Conservation (phyloP, 2,888 invertebrate species). For the Aspidapion aeneum region DNA sequence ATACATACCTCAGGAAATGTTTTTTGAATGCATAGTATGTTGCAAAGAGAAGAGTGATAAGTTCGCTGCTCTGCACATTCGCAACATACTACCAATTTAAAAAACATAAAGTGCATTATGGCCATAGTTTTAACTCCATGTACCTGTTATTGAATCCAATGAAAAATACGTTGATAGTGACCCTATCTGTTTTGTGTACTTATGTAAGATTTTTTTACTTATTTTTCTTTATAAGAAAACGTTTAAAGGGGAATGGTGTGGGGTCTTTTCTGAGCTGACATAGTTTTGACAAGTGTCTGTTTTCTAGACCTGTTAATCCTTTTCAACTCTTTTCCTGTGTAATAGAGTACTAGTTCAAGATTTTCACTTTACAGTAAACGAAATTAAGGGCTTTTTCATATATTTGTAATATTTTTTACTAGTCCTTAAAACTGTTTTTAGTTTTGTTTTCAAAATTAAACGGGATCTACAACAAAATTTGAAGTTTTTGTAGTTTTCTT, state of each 20-base stretch:
- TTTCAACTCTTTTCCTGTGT: not conserved
- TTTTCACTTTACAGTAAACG: not conserved
- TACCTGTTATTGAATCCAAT: too few species aligned
- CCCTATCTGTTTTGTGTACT: too few species aligned
- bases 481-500: not conserved
- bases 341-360: not conserved
- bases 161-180: too few species aligned
- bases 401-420: not conserved
- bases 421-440: not conserved
- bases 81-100: too few species aligned
- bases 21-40: too few species aligned
- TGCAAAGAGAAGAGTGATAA: too few species aligned
- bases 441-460: not conserved
- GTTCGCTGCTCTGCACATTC: too few species aligned
- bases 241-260: not conserved
- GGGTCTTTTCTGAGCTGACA: not conserved
- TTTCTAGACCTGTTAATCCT: not conserved
- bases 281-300: not conserved
- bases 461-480: not conserved
- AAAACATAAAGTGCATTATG: too few species aligned
- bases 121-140: too few species aligned
- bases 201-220: not conserved
- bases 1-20: too few species aligned
- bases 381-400: not conserved
- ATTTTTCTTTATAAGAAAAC: not conserved